These are phyloP conservation scores for Tachina fera DNA, from an alignment of 2,888 invertebrate species.

Conservation along the genomic window DNA sequence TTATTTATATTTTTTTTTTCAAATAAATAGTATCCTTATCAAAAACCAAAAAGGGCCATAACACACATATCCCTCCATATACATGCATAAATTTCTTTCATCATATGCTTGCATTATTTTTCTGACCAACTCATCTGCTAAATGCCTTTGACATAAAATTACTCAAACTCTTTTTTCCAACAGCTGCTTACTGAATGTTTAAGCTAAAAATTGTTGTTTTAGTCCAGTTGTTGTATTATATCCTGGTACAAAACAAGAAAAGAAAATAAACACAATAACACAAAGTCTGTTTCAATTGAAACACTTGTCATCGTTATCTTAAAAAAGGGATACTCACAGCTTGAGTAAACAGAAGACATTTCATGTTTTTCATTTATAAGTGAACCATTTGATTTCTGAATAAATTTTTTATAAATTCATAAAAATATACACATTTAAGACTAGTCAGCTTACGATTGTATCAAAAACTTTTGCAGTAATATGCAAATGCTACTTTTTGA, in stretches of 20 bases:
- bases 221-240: slow-evolving; percentile 29
- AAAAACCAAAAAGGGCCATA: slow-evolving; percentile 32
- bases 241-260: slow-evolving; percentile 24
- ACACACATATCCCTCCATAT: not conserved
- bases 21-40: slow-evolving; percentile 42
- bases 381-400: too few species aligned
- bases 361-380: not conserved
- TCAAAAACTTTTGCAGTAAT: too few species aligned
- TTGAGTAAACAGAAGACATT: not conserved
- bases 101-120: not conserved
- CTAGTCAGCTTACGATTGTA: too few species aligned
- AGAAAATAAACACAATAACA: slow-evolving; percentile 1
- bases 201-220: slow-evolving; percentile 41
- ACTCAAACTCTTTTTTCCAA: slow-evolving; percentile 43
- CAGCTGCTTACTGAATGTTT: slow-evolving; percentile 50
- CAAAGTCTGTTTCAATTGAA: not conserved
- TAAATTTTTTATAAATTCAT: too few species aligned
- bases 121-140: slow-evolving; percentile 7
- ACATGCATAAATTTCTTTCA: not conserved
- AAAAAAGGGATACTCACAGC: not conserved
- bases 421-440: too few species aligned
- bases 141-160: slow-evolving; percentile 41
- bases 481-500: too few species aligned
- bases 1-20: slow-evolving; percentile 6
- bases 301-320: slow-evolving; percentile 44